These are phyloP conservation scores for Nomada ferruginata DNA, from an alignment of 2,888 invertebrate species.

Conservation along the genomic window DNA sequence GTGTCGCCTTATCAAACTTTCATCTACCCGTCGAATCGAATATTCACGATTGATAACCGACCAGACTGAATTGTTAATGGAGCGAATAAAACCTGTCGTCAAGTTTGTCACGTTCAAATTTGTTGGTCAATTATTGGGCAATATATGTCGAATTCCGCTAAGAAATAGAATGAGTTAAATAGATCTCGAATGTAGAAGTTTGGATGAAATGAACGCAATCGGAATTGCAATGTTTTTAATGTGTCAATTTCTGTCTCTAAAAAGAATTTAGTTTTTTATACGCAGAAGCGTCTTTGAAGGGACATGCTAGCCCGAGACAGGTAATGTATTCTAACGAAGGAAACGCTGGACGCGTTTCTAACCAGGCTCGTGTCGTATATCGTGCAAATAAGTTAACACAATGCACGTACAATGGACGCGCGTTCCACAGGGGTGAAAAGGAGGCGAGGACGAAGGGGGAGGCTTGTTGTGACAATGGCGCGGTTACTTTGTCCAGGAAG, in stretches of 20 bases:
- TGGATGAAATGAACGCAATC: too few species aligned
- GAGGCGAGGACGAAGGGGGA: constrained; percentile 49
- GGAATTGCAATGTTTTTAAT: too few species aligned
- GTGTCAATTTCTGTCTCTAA: too few species aligned
- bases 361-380: constrained; percentile 56
- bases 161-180: too few species aligned
- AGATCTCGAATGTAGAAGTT: too few species aligned
- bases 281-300: too few species aligned
- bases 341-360: constrained; percentile 43
- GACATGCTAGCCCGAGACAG: too few species aligned
- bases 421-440: constrained; percentile 46
- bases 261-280: too few species aligned
- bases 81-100: neutral
- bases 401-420: constrained; percentile 66
- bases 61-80: neutral
- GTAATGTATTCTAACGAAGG: constrained; percentile 35
- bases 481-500: constrained; percentile 78
- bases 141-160: too few species aligned
- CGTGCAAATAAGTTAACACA: constrained; percentile 75
- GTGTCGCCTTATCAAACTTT: neutral
- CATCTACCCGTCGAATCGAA: constrained; percentile 6
- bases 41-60: neutral
- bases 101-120: too few species aligned
- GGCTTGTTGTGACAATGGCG: constrained; percentile 75
- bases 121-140: too few species aligned